A percentile compares a stretch with the other conserved stretches of the same genome.
Conservation (phyloP, 2,888 invertebrate species). For the Operophtera brumata region DNA sequence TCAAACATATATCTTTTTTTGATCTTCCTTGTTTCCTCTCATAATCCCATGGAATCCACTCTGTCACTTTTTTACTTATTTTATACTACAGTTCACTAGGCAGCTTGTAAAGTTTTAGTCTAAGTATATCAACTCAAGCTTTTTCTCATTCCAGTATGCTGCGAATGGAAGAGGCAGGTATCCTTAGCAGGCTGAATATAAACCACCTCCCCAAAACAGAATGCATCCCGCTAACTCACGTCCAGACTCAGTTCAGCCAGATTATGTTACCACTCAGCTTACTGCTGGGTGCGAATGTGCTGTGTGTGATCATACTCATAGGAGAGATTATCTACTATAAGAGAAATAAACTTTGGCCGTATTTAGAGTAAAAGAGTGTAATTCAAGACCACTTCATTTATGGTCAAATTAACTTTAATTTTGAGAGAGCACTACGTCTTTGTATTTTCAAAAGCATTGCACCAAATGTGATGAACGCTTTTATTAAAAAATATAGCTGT, state of each 20-base stretch:
- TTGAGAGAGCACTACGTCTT: too few relatives aligned
- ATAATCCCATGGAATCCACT: too few relatives aligned
- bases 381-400: too few relatives aligned
- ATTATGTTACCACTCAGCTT: constrained; percentile 15
- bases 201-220: neutral
- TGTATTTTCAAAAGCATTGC: too few relatives aligned
- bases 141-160: constrained; percentile 19
- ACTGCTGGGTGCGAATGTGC: constrained; percentile 14
- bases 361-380: constrained; percentile 10
- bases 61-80: too few relatives aligned
- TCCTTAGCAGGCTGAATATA: constrained; percentile 6
- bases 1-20: too few relatives aligned
- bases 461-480: too few relatives aligned
- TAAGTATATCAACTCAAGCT: neutral
- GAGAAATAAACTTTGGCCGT: constrained; percentile 22
- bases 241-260: constrained; percentile 20
- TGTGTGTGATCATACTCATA: constrained; percentile 16
- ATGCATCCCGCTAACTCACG: constrained; percentile 20
- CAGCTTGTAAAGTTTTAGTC: too few relatives aligned
- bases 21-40: too few relatives aligned
- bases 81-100: too few relatives aligned
- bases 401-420: too few relatives aligned
- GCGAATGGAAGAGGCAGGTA: constrained; percentile 24
- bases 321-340: constrained; percentile 17
- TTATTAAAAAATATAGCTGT: too few relatives aligned